Base-by-base conservation (phyloP, 1,140 invertebrate genomes). In the Papilio helenus region DNA sequence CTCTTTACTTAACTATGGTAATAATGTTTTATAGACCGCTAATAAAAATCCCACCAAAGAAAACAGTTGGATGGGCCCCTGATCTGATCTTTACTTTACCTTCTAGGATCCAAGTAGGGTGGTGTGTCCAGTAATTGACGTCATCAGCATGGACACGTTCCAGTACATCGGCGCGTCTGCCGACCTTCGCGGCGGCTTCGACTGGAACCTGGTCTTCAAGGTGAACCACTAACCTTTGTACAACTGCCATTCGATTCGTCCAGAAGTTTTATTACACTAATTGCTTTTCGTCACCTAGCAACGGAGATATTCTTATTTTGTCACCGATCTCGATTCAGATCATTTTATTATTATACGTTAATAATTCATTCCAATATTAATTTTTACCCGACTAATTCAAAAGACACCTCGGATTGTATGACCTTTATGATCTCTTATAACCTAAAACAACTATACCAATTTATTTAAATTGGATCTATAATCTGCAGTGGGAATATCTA, bases 71-170 rank as follows among this genome's bases (percentile, higher is more conserved):
- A 20, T 46, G 14, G 1, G 3, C 7, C 16, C 46, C 46, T 1
- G 1, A 18, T 4, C 51, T 55, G 1, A 20, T 55, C n/a, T 5
- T 55, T n/a, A 55, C 16, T 20, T 20, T 55, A n/a, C 18, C 46
- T 90, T 94, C 42, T 93, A 98, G 96, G 97, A 99, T 91, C 97
- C 97, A 20, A 97, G 97, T 0, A 96, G 98, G 55, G 98, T 99
- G 3, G 98, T 99, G 7, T 99, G 98, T 86, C 98, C 98, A 1
- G 98, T 99, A 12, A 99, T 99, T 86, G 99, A 99, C 93, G 99
- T 99, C 12, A 99, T 99, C 82, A 98, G 98, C 93, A 99, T 99
- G 97, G 98, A 99, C 89, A 98, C 97, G n/a, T 99, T 99, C 90
- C 97, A 99, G 94, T 99, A 99, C 93, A 98, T 99, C 79, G 98